phyloP scores from a whole-genome alignment of 2,888 invertebrate species.

The Thymelicus sylvestris region DNA sequence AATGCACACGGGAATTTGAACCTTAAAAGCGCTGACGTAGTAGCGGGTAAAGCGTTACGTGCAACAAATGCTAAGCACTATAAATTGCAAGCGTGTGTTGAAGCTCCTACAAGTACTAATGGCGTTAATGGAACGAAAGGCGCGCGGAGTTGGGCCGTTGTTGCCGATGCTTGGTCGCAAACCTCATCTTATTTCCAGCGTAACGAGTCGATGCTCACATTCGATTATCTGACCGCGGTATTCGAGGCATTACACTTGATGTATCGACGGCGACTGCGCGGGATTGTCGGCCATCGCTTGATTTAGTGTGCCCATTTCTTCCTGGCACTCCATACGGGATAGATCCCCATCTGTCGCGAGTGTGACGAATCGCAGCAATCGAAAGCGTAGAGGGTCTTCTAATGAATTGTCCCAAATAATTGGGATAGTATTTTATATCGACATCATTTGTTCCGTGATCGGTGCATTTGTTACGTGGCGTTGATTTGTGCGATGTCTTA shows the following conservation, averaged over 20 bases:
- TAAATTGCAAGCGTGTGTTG: slow-evolving; percentile 34
- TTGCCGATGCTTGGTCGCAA: slow-evolving; percentile 57
- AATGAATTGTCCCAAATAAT: slow-evolving; percentile 85
- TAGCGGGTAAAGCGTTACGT: slow-evolving; percentile 20
- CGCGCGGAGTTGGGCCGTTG: slow-evolving; percentile 60
- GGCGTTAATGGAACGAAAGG: slow-evolving; percentile 36
- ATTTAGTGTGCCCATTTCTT: slow-evolving; percentile 81
- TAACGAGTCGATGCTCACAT: slow-evolving; percentile 84
- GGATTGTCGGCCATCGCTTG: slow-evolving; percentile 81
- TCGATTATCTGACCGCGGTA: slow-evolving; percentile 84
- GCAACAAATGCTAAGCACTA: slow-evolving; percentile 31
- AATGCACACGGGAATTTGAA: slow-evolving; percentile 57
- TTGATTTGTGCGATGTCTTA: slow-evolving; percentile 80
- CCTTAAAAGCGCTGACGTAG: slow-evolving; percentile 52
- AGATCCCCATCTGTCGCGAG: slow-evolving; percentile 77
- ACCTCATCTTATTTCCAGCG: slow-evolving; percentile 82
- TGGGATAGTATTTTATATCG: slow-evolving; percentile 83
- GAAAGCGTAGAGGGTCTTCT: slow-evolving; percentile 73
- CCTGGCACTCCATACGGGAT: slow-evolving; percentile 79
- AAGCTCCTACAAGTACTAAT: slow-evolving; percentile 44
- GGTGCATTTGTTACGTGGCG: slow-evolving; percentile 75
- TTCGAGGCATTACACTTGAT: slow-evolving; percentile 84
- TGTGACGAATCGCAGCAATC: slow-evolving; percentile 79
- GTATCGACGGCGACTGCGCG: slow-evolving; percentile 81
- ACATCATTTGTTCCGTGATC: slow-evolving; percentile 79